These are phyloP conservation scores for Oryzias javanicus DNA, from an alignment of 2,113 vertebrate genomes.

Conservation along the genomic window DNA sequence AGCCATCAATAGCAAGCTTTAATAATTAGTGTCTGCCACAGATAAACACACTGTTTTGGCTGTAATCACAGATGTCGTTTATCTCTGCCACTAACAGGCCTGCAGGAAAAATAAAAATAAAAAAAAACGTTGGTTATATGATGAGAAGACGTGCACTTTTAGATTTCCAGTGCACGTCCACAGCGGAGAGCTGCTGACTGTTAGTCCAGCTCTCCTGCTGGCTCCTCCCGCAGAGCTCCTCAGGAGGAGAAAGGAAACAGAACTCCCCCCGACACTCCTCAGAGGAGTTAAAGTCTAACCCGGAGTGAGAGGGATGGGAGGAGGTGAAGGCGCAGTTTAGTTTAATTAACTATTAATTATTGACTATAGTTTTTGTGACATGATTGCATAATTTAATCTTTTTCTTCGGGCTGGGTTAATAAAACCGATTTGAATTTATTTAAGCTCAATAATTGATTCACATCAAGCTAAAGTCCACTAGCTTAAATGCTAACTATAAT, in stretches of 20 bases:
- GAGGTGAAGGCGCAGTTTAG: too few relatives aligned
- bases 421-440: too few relatives aligned
- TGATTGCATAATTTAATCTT: too few relatives aligned
- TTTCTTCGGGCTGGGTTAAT: too few relatives aligned
- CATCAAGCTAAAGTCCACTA: too few relatives aligned
- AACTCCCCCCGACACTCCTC: background rate
- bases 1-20: slow-evolving; percentile 17
- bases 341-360: too few relatives aligned
- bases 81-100: background rate
- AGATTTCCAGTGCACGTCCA: background rate
- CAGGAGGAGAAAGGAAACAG: slow-evolving; percentile 3
- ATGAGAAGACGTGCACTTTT: background rate
- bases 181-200: slow-evolving; percentile 6
- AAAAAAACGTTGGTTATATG: slow-evolving; percentile 9
- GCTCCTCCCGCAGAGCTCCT: slow-evolving; percentile 19
- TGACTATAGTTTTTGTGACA: too few relatives aligned
- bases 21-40: slow-evolving; percentile 13
- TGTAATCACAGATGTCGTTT: background rate
- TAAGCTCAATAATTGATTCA: too few relatives aligned
- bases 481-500: too few relatives aligned
- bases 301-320: too few relatives aligned
- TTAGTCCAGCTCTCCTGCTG: slow-evolving; percentile 6
- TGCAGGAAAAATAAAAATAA: too few relatives aligned
- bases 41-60: background rate
- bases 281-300: slow-evolving; percentile 1